Base-by-base conservation (phyloP, 2,797 vertebrate species). In the Sebastiscus tertius region DNA sequence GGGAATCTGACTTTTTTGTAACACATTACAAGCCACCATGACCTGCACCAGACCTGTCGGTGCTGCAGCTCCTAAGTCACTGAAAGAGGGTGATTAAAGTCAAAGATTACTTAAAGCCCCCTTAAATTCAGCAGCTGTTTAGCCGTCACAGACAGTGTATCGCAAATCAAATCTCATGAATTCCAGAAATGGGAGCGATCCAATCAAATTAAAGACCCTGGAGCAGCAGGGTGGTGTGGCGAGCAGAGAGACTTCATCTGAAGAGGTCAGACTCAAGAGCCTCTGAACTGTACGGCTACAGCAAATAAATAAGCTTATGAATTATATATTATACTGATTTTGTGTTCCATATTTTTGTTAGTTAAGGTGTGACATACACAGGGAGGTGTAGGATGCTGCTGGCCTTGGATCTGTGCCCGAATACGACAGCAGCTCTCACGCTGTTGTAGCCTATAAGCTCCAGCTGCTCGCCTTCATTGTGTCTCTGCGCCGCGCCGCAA, bases 401-500 rank as follows among this genome's bases (percentile, higher is more conserved):
- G 75, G 71, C 64, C 72, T 83, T 83, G 86, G 85, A 84, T 85
- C 72, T 49, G 76, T 73, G 86, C 84, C 82, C 66, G 36, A 78
- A 81, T n/a, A 79, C 59, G 78, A 81, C 79, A 74, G 79, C 63
- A 67, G 84, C 85, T 82, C 81, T 72, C 80, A 75, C 60, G 73
- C 87, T 82, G 90, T 60, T 74, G 82, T 62, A 73, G 80, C 82
- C 89, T 69, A 72, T 82, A 73, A 91, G 85, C 87, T 92, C 89
- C 89, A 89, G 91, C 92, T 92, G 91, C 82, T 91, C 64, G 89
- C 86, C 87, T 93, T 92, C 90, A 90, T 90, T 84, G 88, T 85
- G 90, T 91, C 87, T 84, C 90, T 77, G 87, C 12, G 76, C 83
- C 80, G 71, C 11, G 80, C 85, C 82, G 54, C 88, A 90, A 92